phyloP scores from a whole-genome alignment of 2,888 invertebrate species.

The Argyresthia goedartella region DNA sequence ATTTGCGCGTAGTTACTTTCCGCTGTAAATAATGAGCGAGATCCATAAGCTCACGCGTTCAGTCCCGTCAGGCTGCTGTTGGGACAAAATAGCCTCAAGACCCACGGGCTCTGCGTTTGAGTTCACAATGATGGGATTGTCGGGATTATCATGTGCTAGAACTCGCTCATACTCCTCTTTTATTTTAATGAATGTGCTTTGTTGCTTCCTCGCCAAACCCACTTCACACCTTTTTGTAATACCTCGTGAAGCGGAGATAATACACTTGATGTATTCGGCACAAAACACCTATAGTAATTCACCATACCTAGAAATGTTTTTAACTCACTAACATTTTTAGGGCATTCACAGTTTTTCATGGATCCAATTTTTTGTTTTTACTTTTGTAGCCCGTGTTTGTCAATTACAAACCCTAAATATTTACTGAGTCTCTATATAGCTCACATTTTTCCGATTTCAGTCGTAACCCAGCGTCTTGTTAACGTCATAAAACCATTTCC shows the following conservation, averaged over 20 bases:
- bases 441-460: conserved; percentile 7
- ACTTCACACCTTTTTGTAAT: no score
- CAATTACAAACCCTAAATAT: neutral
- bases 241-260: neutral
- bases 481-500: conserved; percentile 5
- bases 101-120: neutral
- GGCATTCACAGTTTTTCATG: neutral
- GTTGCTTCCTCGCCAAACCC: neutral
- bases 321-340: neutral
- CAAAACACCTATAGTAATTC: neutral
- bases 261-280: neutral
- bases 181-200: neutral
- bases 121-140: neutral
- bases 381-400: neutral
- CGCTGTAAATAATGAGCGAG: conserved; percentile 12
- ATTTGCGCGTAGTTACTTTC: conserved; percentile 18
- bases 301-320: neutral
- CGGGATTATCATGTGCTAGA: neutral
- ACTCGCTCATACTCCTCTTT: neutral
- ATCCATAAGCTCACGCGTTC: conserved; percentile 9
- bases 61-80: neutral
- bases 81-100: neutral
- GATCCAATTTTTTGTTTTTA: neutral
- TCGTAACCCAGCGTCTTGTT: conserved; percentile 6
- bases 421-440: conserved; percentile 5